phyloP scores from a whole-genome alignment of 2,113 vertebrate genomes.

The Pelecanoides urinatrix region DNA sequence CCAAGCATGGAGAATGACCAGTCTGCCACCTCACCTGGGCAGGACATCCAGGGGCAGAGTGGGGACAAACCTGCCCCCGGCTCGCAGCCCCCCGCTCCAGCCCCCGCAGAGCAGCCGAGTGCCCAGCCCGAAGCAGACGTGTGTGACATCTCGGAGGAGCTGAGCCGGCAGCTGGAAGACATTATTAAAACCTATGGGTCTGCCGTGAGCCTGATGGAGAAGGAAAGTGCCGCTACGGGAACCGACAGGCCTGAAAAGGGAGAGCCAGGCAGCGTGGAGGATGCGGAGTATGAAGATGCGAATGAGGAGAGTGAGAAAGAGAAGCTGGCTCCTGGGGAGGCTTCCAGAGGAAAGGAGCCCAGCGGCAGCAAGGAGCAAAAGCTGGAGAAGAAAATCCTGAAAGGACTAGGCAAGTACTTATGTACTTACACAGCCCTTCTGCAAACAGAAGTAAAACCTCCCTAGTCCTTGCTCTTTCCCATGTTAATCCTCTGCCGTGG shows the following conservation, averaged over 20 bases:
- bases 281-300: slow-evolving; percentile 72
- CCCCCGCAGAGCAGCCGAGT: not conserved
- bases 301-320: slow-evolving; percentile 69
- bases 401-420: slow-evolving; percentile 81
- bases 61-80: slow-evolving; percentile 3
- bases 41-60: slow-evolving; percentile 40
- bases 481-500: not conserved
- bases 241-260: slow-evolving; percentile 51
- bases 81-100: not conserved
- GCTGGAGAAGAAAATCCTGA: slow-evolving; percentile 93
- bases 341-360: slow-evolving; percentile 68
- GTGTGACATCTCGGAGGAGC: slow-evolving; percentile 78
- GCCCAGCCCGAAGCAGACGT: not conserved
- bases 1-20: slow-evolving; percentile 79
- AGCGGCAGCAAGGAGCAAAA: slow-evolving; percentile 85
- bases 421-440: not conserved
- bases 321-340: slow-evolving; percentile 51
- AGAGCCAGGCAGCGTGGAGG: slow-evolving; percentile 63
- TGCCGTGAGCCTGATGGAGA: slow-evolving; percentile 53
- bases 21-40: not conserved
- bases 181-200: slow-evolving; percentile 86
- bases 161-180: slow-evolving; percentile 84
- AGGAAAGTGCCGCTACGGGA: not conserved
- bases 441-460: not conserved
- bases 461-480: not conserved